phyloP scores from a whole-genome alignment of 2,797 vertebrate genomes.

The Manis crassicaudata region DNA sequence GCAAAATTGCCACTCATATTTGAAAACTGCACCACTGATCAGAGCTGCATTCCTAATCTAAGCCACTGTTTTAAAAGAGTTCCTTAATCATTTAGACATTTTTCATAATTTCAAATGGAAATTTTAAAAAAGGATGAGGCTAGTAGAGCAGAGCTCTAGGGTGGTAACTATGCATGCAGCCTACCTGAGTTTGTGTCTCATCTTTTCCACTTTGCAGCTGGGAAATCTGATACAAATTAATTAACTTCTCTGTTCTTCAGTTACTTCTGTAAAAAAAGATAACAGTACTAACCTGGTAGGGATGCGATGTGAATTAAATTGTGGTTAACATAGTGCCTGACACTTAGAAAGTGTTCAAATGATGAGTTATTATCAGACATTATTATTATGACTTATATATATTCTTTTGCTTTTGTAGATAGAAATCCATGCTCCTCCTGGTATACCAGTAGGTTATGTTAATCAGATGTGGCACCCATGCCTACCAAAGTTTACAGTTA shows the following conservation, averaged over 20 bases:
- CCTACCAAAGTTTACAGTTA: slow-evolving; percentile 92
- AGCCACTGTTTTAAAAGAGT: neutral
- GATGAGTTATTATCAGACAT: neutral
- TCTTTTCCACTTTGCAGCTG: neutral
- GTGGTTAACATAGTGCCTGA: neutral
- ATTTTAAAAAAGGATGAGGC: neutral
- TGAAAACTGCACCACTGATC: neutral
- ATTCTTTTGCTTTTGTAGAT: slow-evolving; percentile 85
- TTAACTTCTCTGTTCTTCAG: neutral
- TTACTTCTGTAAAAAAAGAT: neutral
- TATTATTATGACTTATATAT: neutral
- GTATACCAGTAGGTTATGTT: slow-evolving; percentile 92
- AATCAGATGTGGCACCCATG: slow-evolving; percentile 93
- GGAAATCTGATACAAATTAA: neutral
- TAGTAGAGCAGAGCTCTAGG: neutral
- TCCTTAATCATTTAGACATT: neutral
- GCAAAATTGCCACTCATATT: neutral
- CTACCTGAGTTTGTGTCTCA: neutral
- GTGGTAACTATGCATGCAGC: neutral
- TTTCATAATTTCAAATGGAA: neutral
- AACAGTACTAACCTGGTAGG: neutral
- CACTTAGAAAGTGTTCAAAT: neutral
- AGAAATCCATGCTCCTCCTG: slow-evolving; percentile 93
- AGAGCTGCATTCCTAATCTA: neutral
- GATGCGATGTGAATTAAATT: neutral